Conservation (phyloP, 2,888 invertebrate genomes). For the Notocelia uddmanniana region DNA sequence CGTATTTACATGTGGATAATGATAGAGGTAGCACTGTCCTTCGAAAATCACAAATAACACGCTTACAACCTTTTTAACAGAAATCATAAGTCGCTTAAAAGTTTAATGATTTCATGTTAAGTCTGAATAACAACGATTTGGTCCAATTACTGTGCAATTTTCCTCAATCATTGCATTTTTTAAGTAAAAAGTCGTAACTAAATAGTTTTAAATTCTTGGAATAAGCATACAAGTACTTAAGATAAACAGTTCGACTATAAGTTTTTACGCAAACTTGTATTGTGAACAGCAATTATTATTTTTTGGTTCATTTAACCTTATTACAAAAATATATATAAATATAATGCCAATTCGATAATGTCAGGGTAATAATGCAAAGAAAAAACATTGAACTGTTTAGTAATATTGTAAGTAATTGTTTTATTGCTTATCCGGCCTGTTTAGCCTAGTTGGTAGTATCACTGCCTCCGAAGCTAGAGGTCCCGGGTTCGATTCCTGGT, state of each 20-base stretch:
- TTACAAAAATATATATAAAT: neutral
- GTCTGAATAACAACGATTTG: conserved; percentile 31
- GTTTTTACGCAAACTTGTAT: conserved; percentile 7
- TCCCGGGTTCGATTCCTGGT: too few species aligned
- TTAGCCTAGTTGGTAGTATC: too few species aligned
- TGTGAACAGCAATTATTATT: neutral
- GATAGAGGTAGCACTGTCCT: conserved; percentile 19
- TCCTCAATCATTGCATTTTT: conserved; percentile 42
- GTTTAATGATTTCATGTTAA: conserved; percentile 44
- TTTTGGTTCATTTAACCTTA: neutral
- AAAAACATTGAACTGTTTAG: too few species aligned
- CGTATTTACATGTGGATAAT: conserved; percentile 22
- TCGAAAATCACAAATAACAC: conserved; percentile 28
- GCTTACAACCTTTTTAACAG: conserved; percentile 21
- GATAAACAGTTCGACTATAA: neutral
- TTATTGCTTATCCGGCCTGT: too few species aligned
- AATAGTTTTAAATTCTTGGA: conserved; percentile 19
- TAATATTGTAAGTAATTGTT: too few species aligned
- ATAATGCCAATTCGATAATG: neutral
- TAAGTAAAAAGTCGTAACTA: conserved; percentile 23
- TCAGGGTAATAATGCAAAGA: neutral
- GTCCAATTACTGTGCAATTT: conserved; percentile 37
- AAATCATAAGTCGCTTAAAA: conserved; percentile 32
- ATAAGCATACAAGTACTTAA: conserved; percentile 5
- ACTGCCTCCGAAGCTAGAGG: too few species aligned